Conservation (phyloP, 2,888 invertebrate species). For the Rosalia funebris region DNA sequence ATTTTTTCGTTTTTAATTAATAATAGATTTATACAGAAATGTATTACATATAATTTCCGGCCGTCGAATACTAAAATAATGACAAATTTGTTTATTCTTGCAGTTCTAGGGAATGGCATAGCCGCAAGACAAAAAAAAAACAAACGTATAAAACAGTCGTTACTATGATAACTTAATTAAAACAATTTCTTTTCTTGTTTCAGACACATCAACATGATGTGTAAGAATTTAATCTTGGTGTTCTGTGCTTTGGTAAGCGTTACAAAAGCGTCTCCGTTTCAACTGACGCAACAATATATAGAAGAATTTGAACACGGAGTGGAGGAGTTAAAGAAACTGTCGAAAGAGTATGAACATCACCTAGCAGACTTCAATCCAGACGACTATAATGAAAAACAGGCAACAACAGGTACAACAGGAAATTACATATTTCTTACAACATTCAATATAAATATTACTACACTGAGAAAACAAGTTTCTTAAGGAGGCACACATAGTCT, state of each 20-base stretch:
- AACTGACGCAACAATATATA: slow-evolving; percentile 55
- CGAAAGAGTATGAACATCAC: slow-evolving; percentile 41
- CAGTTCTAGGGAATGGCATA: not conserved
- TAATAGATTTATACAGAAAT: too few relatives aligned
- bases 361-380: slow-evolving; percentile 47
- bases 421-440: too few relatives aligned
- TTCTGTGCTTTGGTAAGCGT: not conserved
- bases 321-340: slow-evolving; percentile 47
- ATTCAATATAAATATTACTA: too few relatives aligned
- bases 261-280: slow-evolving; percentile 49
- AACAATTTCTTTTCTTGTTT: not conserved
- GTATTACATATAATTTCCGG: too few relatives aligned
- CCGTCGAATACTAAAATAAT: not conserved
- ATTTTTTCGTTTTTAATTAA: too few relatives aligned
- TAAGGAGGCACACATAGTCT: too few relatives aligned
- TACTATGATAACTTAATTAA: not conserved
- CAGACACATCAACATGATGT: slow-evolving; percentile 5
- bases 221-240: slow-evolving; percentile 21
- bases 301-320: slow-evolving; percentile 54
- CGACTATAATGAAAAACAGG: slow-evolving; percentile 46
- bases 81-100: not conserved
- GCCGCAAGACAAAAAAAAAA: not conserved
- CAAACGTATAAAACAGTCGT: too few relatives aligned
- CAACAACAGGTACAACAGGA: slow-evolving; percentile 45
- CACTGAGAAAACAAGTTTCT: too few relatives aligned